A percentile compares a stretch with the other conserved stretches of the same genome.
Evolutionary conservation across 2,113 vertebrate species (phyloP).

Genomic region (Thymallus thymallus): DNA sequence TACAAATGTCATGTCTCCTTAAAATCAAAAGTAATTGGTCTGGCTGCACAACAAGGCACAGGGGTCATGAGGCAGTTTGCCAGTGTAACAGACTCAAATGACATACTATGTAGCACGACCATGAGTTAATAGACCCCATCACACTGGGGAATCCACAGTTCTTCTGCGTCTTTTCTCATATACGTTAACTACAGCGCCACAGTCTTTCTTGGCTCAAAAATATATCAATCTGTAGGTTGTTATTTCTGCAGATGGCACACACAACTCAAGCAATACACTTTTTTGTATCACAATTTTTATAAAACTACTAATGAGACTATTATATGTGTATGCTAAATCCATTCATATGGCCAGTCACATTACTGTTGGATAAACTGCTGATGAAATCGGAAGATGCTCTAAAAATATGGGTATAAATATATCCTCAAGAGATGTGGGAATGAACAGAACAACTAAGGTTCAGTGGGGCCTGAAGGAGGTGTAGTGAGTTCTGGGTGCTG

Average conservation of each 20-base stretch:
- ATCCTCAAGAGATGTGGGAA: neutral
- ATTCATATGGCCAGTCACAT: neutral
- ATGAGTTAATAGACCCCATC: constrained; percentile 72
- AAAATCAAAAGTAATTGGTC: constrained; percentile 93
- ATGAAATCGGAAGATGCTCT: neutral
- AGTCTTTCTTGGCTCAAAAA: neutral
- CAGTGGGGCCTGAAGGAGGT: constrained; percentile 7
- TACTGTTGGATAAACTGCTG: neutral
- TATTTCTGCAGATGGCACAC: neutral
- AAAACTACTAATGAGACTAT: neutral
- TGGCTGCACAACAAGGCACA: constrained; percentile 76
- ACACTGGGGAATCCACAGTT: constrained; percentile 54
- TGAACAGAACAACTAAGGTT: constrained; percentile 5
- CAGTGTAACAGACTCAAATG: constrained; percentile 74
- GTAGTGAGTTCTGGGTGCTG: constrained; percentile 1
- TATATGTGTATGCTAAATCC: neutral
- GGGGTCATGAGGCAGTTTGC: constrained; percentile 71
- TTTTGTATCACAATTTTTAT: neutral
- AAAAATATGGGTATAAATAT: neutral
- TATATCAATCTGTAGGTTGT: neutral
- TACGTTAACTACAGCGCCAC: neutral
- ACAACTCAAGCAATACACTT: neutral
- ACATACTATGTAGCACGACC: constrained; percentile 59
- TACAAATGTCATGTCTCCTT: constrained; percentile 94
- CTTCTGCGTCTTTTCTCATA: constrained; percentile 10